Conservation (phyloP, 1,140 invertebrate genomes). For the Cardiocondyla obscurior region DNA sequence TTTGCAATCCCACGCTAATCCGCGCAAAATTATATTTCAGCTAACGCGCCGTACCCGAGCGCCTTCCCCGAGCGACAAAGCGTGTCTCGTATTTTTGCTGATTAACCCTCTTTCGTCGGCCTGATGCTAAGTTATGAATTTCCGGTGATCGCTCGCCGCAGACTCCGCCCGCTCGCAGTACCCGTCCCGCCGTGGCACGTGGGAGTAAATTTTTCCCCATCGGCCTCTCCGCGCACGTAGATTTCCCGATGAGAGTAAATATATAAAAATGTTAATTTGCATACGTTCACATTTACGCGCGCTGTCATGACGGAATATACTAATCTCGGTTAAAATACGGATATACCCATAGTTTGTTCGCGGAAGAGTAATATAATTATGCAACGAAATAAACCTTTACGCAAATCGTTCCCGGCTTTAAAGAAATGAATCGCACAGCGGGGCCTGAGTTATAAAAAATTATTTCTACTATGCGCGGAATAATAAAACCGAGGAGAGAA, state of each 20-base stretch:
- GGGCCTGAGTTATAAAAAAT: conserved; percentile 4
- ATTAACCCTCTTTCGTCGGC: conserved; percentile 75
- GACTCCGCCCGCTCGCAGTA: conserved; percentile 33
- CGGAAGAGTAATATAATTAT: not conserved
- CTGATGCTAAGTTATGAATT: conserved; percentile 80
- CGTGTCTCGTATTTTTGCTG: conserved; percentile 77
- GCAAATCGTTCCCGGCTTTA: not conserved
- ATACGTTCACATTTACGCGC: not conserved
- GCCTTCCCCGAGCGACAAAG: conserved; percentile 51
- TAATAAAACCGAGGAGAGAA: not conserved
- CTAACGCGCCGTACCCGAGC: conserved; percentile 41
- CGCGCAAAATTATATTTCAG: conserved; percentile 76
- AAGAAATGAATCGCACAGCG: not conserved
- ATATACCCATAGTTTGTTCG: not conserved
- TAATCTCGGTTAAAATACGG: conserved; percentile 5
- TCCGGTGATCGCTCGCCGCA: conserved; percentile 56
- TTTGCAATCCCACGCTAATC: conserved; percentile 66
- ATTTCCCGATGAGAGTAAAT: conserved; percentile 54
- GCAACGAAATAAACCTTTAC: not conserved
- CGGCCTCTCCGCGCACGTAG: conserved; percentile 19
- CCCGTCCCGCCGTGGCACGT: conserved; percentile 21
- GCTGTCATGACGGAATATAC: not conserved
- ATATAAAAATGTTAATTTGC: conserved; percentile 39
- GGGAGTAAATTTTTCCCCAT: conserved; percentile 32
- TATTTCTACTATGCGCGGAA: not conserved